Evolutionary conservation across 2,888 invertebrate genomes (phyloP).

Genomic region (Parascotia fuliginaria): DNA sequence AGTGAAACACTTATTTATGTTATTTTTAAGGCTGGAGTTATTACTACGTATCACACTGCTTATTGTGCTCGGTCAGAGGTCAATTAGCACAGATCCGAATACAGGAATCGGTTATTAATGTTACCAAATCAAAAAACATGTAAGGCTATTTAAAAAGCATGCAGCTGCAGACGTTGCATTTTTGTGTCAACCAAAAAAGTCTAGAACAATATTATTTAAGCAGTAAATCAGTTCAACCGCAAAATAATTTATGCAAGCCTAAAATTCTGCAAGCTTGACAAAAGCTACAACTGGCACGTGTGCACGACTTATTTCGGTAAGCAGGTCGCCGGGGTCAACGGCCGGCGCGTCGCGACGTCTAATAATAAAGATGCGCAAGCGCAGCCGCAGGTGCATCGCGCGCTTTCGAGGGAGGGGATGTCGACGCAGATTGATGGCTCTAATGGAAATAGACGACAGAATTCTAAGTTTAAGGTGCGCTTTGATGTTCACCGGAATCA

Average conservation of each 20-base stretch:
- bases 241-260: slow-evolving; percentile 23
- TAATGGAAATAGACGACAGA: slow-evolving; percentile 43
- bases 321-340: slow-evolving; percentile 80
- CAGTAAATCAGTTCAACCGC: slow-evolving; percentile 5
- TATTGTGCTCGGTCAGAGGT: no score
- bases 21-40: no score
- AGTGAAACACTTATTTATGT: no score
- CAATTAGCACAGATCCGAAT: no score
- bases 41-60: no score
- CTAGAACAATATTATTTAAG: not conserved
- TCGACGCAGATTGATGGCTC: slow-evolving; percentile 45
- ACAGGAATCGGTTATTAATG: no score
- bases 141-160: no score
- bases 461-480: slow-evolving; percentile 29
- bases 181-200: no score
- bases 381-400: slow-evolving; percentile 69
- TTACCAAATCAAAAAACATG: no score
- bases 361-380: slow-evolving; percentile 72
- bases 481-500: slow-evolving; percentile 37
- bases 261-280: slow-evolving; percentile 46
- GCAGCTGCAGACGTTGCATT: no score
- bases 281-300: slow-evolving; percentile 61
- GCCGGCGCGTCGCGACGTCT: slow-evolving; percentile 79
- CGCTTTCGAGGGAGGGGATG: slow-evolving; percentile 25
- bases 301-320: slow-evolving; percentile 79